phyloP scores from a whole-genome alignment of 2,797 vertebrate species.

The Sorex maritimensis region DNA sequence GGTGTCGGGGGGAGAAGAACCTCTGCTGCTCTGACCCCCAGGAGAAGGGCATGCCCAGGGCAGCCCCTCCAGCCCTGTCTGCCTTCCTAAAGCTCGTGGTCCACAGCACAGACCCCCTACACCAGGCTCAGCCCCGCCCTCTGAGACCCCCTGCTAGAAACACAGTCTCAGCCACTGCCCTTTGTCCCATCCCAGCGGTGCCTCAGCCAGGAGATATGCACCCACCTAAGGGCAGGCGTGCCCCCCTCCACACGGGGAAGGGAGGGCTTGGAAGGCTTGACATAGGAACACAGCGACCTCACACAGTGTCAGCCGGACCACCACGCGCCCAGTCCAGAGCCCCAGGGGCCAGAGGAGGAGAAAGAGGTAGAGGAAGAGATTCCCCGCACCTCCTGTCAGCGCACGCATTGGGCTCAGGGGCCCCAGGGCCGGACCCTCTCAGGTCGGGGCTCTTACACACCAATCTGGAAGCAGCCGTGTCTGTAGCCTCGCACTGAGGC shows the following conservation, averaged over 20 bases:
- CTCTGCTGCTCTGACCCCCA: neutral
- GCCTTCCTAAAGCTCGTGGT: neutral
- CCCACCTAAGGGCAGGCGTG: too few species aligned
- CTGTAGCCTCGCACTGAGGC: neutral
- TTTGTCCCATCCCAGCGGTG: neutral
- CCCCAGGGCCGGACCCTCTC: too few species aligned
- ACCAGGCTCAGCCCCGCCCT: neutral
- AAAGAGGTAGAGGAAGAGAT: neutral
- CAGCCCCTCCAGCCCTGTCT: neutral
- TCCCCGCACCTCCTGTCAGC: neutral
- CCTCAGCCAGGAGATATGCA: too few species aligned
- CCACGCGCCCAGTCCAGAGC: too few species aligned
- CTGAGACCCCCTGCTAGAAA: rapidly evolving
- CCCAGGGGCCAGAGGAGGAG: too few species aligned
- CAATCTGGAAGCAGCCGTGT: neutral
- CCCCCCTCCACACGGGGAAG: neutral
- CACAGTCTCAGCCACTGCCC: rapidly evolving
- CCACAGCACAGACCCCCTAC: neutral
- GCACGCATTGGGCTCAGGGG: neutral
- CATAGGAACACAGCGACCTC: neutral
- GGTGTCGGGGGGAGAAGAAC: neutral
- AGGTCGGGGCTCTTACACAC: too few species aligned
- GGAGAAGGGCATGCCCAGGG: too few species aligned
- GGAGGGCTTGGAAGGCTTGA: neutral
- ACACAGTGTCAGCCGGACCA: neutral